Conservation (phyloP, 1,140 invertebrate species). For the Bombus affinis region DNA sequence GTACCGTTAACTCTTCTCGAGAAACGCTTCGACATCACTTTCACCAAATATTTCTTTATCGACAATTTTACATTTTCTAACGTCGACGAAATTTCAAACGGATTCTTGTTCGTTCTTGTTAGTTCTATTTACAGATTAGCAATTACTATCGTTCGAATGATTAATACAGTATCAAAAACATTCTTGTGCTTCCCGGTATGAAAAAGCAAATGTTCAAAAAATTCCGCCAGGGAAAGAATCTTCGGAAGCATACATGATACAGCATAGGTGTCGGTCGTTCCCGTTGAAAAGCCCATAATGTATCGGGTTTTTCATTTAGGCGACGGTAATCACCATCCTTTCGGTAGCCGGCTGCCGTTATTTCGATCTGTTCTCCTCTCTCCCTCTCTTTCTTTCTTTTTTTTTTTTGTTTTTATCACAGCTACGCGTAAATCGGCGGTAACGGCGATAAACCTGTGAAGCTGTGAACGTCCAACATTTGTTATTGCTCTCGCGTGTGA, state of each 20-base stretch:
- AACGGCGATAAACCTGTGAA: slow-evolving; percentile 70
- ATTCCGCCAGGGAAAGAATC: not conserved
- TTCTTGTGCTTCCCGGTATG: too few species aligned
- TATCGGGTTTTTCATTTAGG: slow-evolving; percentile 62
- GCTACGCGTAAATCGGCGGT: slow-evolving; percentile 65
- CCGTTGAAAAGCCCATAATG: slow-evolving; percentile 38
- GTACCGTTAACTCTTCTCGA: not conserved
- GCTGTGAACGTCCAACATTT: slow-evolving; percentile 71
- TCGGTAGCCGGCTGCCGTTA: slow-evolving; percentile 37
- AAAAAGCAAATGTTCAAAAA: not conserved
- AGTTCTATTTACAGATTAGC: too few species aligned
- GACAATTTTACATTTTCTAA: not conserved
- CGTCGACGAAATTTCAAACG: not conserved
- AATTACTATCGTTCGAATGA: not conserved
- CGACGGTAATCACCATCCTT: slow-evolving; percentile 65
- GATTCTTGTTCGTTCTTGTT: not conserved
- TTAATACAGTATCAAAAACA: not conserved
- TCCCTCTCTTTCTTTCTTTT: not conserved
- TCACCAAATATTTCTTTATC: slow-evolving; percentile 5
- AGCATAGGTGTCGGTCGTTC: not conserved
- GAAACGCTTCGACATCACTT: slow-evolving; percentile 3
- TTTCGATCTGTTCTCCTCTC: slow-evolving; percentile 34
- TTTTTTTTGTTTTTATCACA: slow-evolving; percentile 50
- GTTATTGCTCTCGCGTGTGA: slow-evolving; percentile 75
- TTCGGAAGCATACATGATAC: not conserved